Base-by-base conservation (phyloP, 2,797 vertebrate species). In the Petrocephalus sullivani region DNA sequence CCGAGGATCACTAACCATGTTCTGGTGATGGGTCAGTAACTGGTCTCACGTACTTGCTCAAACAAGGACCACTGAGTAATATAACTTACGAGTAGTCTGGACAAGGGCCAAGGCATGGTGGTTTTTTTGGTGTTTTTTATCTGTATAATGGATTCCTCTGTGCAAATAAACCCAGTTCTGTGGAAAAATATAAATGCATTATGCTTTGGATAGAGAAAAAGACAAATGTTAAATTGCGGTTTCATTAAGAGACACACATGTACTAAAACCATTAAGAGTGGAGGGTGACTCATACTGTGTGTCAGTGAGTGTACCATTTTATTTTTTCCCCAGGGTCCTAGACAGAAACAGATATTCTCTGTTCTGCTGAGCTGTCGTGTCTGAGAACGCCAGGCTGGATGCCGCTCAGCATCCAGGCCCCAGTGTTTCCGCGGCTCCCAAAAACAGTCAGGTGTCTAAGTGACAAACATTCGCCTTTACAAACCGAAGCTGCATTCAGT, bases 381-480 rank as follows among this genome's bases (percentile, higher is more conserved):
- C 56, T 86, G 56, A 86, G 33, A 83, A 83, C 10, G 81, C n/a
- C 37, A 51, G 61, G n/a, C 10, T 54, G 21, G 49, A 60, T 82
- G 71, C 75, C 41, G 37, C 82, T 64, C 89, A 67, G 78, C 89
- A 86, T 88, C 89, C 71, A 89, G 89, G 84, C 58, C 21, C 64
- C 85, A 67, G 85, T 61, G 51, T 51, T 67, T 3, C 12, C 89
- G 57, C 89, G 57, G 8, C 28, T 10, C 14, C 90, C 88, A 56
- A 41, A 21, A 12, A 51, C 64, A 87, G 21, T 87, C 61, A 33
- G 21, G 53, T 8, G 60, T 64, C 8, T 37, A 19, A 1, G 46
- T 54, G 81, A 21, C 81, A 54, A 64, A 85, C 41, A 85, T 64
- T 85, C 12, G 19, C n/a, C 14, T 84, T 88, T 84, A 88, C 49